Evolutionary conservation across 1,140 invertebrate genomes (phyloP).

Genomic region (Eulimnadia texana): DNA sequence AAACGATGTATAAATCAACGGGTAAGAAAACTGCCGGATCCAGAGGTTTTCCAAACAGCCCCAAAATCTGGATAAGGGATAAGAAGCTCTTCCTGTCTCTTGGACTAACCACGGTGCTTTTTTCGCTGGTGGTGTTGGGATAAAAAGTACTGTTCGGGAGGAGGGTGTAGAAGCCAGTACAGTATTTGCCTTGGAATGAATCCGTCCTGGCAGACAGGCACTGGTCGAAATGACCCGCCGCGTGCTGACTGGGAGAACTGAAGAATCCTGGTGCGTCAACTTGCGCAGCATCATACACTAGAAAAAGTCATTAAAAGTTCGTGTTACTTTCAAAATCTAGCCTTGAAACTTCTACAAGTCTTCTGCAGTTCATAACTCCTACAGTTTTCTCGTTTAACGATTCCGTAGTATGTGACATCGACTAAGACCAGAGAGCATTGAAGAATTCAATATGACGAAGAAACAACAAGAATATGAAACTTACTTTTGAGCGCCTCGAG

Average conservation of each 20-base stretch:
- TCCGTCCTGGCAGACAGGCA: conserved; percentile 7
- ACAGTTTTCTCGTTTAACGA: too few relatives aligned
- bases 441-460: too few relatives aligned
- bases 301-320: too few relatives aligned
- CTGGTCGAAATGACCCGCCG: conserved; percentile 11
- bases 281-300: too few relatives aligned
- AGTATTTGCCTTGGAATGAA: conserved; percentile 12
- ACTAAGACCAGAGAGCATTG: too few relatives aligned
- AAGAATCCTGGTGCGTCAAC: too few relatives aligned
- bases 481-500: conserved; percentile 2
- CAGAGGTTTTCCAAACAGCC: not conserved
- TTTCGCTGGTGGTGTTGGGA: not conserved
- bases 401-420: too few relatives aligned
- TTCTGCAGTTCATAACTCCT: too few relatives aligned
- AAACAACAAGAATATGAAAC: too few relatives aligned
- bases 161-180: not conserved
- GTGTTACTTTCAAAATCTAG: too few relatives aligned
- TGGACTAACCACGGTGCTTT: not conserved
- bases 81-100: not conserved
- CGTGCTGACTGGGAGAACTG: conserved; percentile 4
- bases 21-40: not conserved
- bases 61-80: not conserved
- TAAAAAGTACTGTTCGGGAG: not conserved
- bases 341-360: too few relatives aligned
- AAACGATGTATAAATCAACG: not conserved